A percentile compares a stretch with the other conserved stretches of the same genome.
Evolutionary conservation across 2,113 vertebrate genomes (phyloP).

Genomic region (Colossoma macropomum): DNA sequence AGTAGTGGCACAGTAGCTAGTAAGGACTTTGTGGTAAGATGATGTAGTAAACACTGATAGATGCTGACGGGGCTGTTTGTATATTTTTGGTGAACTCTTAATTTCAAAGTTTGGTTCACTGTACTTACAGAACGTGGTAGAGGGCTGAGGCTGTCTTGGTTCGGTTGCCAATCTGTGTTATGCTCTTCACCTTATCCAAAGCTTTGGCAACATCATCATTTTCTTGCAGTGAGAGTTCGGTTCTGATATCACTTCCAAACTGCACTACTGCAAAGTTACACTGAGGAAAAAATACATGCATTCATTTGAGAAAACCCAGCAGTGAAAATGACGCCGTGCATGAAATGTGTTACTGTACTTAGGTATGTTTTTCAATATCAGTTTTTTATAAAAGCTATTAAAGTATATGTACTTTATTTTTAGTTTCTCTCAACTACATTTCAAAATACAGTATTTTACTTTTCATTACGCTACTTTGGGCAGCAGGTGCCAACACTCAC

Average conservation of each 20-base stretch:
- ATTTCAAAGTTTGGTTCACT: not conserved
- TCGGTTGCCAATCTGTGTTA: constrained; percentile 65
- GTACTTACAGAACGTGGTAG: constrained; percentile 81
- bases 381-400: too few species aligned
- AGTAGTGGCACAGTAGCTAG: constrained; percentile 1
- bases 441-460: too few species aligned
- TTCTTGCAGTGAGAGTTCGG: constrained; percentile 75
- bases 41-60: not conserved
- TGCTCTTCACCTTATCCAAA: constrained; percentile 67
- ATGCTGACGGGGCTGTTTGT: not conserved
- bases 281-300: constrained; percentile 57
- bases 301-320: too few species aligned
- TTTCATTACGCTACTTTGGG: too few species aligned
- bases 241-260: constrained; percentile 68
- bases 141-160: constrained; percentile 83
- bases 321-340: too few species aligned
- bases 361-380: too few species aligned
- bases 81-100: not conserved
- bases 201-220: constrained; percentile 56
- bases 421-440: too few species aligned
- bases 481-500: too few species aligned
- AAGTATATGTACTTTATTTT: too few species aligned
- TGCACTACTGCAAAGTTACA: constrained; percentile 82
- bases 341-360: not conserved
- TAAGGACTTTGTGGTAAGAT: not conserved